Evolutionary conservation across 2,797 vertebrate genomes (phyloP).

Genomic region (Luscinia megarhynchos): DNA sequence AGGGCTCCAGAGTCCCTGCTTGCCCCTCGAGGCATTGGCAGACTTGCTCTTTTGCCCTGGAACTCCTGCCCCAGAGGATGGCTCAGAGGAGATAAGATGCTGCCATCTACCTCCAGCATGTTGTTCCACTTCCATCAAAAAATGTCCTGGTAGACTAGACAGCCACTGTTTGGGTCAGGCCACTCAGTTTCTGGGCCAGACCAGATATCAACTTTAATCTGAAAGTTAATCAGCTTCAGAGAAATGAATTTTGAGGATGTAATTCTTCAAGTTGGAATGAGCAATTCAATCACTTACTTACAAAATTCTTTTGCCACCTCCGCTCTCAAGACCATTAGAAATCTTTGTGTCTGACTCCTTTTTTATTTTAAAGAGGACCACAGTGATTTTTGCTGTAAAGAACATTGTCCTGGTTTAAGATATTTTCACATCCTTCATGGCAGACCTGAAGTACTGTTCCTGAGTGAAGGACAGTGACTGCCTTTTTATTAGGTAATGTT

Average conservation of each 20-base stretch:
- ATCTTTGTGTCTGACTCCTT: background rate
- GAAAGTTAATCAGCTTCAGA: background rate
- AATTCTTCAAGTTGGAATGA: background rate
- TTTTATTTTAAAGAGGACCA: background rate
- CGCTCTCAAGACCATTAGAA: background rate
- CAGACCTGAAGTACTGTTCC: background rate
- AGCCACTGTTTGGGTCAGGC: background rate
- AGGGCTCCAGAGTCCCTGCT: background rate
- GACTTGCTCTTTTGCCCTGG: background rate
- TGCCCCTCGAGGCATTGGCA: rapidly evolving
- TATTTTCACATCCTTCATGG: background rate
- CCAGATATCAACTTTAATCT: background rate
- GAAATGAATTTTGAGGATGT: background rate
- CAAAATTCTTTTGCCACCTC: background rate
- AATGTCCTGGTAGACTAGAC: background rate
- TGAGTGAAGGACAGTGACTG: background rate
- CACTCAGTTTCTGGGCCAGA: background rate
- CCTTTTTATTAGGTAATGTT: background rate
- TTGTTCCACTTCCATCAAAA: background rate
- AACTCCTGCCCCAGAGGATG: background rate
- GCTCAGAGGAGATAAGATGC: background rate
- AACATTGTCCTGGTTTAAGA: background rate
- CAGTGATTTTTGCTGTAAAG: background rate
- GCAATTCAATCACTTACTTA: background rate
- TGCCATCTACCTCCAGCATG: background rate